phyloP scores from a whole-genome alignment of 1,140 invertebrate species.

The Hylaeus anthracinus region DNA sequence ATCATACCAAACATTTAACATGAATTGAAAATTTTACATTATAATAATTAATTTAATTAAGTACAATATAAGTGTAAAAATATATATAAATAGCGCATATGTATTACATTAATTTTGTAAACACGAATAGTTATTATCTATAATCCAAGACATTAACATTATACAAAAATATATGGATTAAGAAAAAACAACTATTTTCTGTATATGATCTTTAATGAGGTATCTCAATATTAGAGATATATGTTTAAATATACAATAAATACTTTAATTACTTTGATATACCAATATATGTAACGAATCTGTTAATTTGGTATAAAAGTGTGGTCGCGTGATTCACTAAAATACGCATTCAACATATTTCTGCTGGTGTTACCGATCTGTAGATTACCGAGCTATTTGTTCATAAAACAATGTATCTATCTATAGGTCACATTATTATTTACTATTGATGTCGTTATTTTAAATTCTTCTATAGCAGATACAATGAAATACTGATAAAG shows the following conservation, averaged over 20 bases:
- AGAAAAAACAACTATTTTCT: constrained; percentile 5
- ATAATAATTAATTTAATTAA: background rate
- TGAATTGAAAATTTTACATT: background rate
- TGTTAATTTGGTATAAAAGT: constrained; percentile 22
- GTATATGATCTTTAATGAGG: background rate
- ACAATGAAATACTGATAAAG: background rate
- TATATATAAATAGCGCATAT: background rate
- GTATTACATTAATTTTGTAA: background rate
- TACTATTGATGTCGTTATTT: background rate
- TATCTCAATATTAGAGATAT: background rate
- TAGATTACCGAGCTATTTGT: background rate
- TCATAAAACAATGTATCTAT: background rate
- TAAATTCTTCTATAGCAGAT: background rate
- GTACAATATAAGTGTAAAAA: constrained; percentile 30
- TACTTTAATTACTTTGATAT: constrained; percentile 9
- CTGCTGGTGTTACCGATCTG: background rate
- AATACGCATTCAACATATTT: constrained; percentile 3
- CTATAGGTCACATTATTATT: background rate
- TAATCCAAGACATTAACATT: background rate
- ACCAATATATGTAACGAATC: background rate
- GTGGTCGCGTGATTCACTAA: background rate
- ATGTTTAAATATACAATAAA: background rate
- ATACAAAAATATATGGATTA: constrained; percentile 51
- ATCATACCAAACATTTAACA: background rate
- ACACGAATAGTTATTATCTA: background rate